Evolutionary conservation across 1,140 invertebrate species (phyloP).

Genomic region (Luehdorfia chinensis): DNA sequence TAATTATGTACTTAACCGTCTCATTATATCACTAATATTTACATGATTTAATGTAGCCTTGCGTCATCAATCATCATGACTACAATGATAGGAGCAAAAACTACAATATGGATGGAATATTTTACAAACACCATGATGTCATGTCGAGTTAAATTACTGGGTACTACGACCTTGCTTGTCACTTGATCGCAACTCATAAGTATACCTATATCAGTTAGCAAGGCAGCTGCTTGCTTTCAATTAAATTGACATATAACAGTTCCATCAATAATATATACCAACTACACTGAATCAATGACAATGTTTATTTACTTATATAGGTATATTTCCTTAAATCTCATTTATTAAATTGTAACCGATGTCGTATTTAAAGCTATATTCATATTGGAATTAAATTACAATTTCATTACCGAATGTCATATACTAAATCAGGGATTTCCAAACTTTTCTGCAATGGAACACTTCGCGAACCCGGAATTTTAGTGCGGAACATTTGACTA

Average conservation of each 20-base stretch:
- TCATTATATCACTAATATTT: constrained; percentile 12
- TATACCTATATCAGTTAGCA: constrained; percentile 1
- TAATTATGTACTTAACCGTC: constrained; percentile 1
- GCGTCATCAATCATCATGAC: constrained; percentile 13
- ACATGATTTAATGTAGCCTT: constrained; percentile 14
- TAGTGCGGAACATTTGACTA: too few species aligned
- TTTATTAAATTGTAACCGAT: too few species aligned
- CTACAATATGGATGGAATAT: constrained; percentile 52
- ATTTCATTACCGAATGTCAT: too few species aligned
- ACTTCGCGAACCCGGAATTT: too few species aligned
- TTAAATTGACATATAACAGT: constrained; percentile 3
- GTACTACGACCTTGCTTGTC: constrained; percentile 57
- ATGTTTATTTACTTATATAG: too few species aligned
- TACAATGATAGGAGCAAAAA: constrained; percentile 42
- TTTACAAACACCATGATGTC: constrained; percentile 66
- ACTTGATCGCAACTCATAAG: constrained; percentile 31
- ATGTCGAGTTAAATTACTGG: constrained; percentile 68
- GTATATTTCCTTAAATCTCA: too few species aligned
- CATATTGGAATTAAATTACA: too few species aligned
- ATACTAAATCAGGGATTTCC: too few species aligned
- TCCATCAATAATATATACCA: too few species aligned
- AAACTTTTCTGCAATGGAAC: too few species aligned
- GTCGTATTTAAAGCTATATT: too few species aligned
- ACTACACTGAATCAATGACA: too few species aligned
- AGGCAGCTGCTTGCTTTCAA: not conserved